Base-by-base conservation (phyloP, 2,888 invertebrate genomes). In the Polyploca ridens region DNA sequence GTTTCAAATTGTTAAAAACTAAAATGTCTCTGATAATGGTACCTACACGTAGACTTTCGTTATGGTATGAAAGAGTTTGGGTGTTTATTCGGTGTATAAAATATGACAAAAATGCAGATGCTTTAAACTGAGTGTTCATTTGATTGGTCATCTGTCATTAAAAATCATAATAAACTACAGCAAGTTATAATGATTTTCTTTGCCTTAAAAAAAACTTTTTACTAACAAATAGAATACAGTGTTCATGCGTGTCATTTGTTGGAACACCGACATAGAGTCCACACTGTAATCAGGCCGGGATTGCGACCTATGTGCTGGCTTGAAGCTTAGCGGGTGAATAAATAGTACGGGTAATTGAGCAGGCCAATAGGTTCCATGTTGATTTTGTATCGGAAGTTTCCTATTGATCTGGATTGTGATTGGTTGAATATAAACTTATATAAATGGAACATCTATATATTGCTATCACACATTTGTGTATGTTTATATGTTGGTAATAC, bases 301-400 rank as follows among this genome's bases (percentile, higher is more conserved):
- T 54, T 54, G 54, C 54, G 19, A 10, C 19, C 54, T 19, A 54
- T 54, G 54, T 19, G 64, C 66, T 46, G 70, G 67, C 72, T 76
- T 71, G 69, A 73, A 67, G 70, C 64, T 64, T 63, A 61, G 64
- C 54, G 63, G n/a, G 38, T 27, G 41, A n/a, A 78, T 79, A 80
- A 83, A 85, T 75, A 84, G 74, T 73, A 73, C 72, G 75, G 70
- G 73, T 81, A 79, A 78, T 54, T 54, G 54, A 54, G 19, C 54
- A 19, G 19, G 54, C n/a, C 54, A 67, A 74, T 70, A 33, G 69
- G 64, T 72, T 74, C 66, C 62, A 63, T 68, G 63, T 76, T 73
- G 73, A 71, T 72, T 67, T 69, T 67, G 67, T 70, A 66, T 73
- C 63, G 66, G 71, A 74, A 63, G 59, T 54, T 19, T 63, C 49